Evolutionary conservation across 2,113 vertebrate species (phyloP), one percentile per base, ranked within the genome.

Genomic region (Lathamus discolor): DNA sequence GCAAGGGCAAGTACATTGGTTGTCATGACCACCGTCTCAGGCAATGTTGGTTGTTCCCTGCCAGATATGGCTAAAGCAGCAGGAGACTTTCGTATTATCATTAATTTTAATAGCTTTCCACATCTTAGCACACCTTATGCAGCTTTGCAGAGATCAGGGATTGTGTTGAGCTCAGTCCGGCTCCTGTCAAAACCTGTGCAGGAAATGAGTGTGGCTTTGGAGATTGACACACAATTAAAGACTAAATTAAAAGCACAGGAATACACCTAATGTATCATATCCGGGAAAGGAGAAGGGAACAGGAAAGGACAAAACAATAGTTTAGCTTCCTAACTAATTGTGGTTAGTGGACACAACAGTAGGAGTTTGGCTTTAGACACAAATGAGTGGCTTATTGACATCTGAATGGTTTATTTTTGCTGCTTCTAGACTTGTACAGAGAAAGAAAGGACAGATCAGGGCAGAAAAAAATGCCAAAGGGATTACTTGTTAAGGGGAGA

Each of bases 61-160:
- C 18, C 55, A 86, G 87, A 73, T 93, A 27, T 48, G 80, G 49
- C 35, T 91, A 94, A 85, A 81, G 59, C 85, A 92, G 83, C 51
- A 73, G 55, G 51, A 81, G 20, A 15, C 10, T 41, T 63, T 62
- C 59, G 90, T 77, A 59, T 94, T 86, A 69, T 52, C 22, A 84
- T 92, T 93, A 63, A 91, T 94, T 96, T 95, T 83, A 91, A 89
- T 95, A 86, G 49, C 13, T 95, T 87, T 95, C 41, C 24, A 44
- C 66, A 72, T 81, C 31, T 92, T 84, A 76, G 51, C 48, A 44
- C 37, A 91, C 4, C 51, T 87, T 90, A 31, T 57, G 23, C 48
- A 54, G 73, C 35, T 6, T 46, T 43, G 7, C 37, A 63, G 41
- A 92, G 51, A 86, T 31, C 4, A 2, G 49, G 16, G 14, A 74